Percentiles rank a stretch among this genome's conserved stretches.
phyloP scores from a whole-genome alignment of 2,888 invertebrate species.

The Xanthorhoe designata region DNA sequence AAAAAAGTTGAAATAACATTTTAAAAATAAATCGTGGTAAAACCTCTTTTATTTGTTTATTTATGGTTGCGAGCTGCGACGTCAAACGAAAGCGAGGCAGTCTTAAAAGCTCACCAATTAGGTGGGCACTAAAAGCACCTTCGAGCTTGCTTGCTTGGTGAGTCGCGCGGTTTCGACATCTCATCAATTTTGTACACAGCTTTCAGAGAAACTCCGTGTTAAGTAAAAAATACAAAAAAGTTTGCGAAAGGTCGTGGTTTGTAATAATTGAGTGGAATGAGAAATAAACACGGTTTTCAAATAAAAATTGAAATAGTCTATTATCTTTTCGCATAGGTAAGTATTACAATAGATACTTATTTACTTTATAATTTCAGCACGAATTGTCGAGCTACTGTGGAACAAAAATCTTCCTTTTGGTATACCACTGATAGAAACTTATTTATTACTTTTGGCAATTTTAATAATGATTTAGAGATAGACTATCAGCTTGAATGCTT shows the following conservation, averaged over 20 bases:
- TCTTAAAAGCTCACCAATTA: constrained; percentile 86
- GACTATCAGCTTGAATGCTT: too few species aligned
- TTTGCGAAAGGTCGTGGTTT: constrained; percentile 39
- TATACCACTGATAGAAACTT: too few species aligned
- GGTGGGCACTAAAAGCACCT: constrained; percentile 83
- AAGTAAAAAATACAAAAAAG: constrained; percentile 45
- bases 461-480: too few species aligned
- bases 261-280: constrained; percentile 34
- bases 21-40: constrained; percentile 9
- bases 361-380: too few species aligned
- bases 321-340: too few species aligned
- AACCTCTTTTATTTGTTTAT: constrained; percentile 28
- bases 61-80: constrained; percentile 57
- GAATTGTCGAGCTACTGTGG: too few species aligned
- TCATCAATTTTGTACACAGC: constrained; percentile 83
- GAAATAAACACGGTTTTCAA: constrained; percentile 11
- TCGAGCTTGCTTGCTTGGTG: constrained; percentile 71
- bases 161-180: constrained; percentile 73
- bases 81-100: constrained; percentile 80
- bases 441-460: too few species aligned
- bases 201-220: constrained; percentile 68
- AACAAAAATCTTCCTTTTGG: too few species aligned
- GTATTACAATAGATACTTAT: too few species aligned
- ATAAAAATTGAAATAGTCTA: neutral
- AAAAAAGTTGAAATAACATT: neutral